These are phyloP conservation scores for Portevinia maculata DNA, from an alignment of 2,888 invertebrate genomes.

Conservation along the genomic window DNA sequence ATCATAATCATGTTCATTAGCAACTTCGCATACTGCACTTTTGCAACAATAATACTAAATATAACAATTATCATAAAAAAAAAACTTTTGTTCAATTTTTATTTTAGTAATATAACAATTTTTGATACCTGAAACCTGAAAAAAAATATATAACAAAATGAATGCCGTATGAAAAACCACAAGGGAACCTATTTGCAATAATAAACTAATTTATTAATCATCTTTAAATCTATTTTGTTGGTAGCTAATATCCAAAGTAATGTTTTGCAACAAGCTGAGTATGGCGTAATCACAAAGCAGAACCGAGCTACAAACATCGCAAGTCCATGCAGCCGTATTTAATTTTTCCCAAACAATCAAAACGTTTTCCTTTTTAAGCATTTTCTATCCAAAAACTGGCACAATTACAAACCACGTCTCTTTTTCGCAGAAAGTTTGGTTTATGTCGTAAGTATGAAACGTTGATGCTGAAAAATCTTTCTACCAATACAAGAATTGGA, in stretches of 20 bases:
- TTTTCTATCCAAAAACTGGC: slow-evolving; percentile 40
- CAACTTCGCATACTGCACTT: no score
- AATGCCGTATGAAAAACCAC: no score
- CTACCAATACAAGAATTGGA: not conserved
- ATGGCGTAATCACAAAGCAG: slow-evolving; percentile 19
- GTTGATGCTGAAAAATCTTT: not conserved
- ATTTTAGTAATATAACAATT: not conserved
- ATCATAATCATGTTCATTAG: no score
- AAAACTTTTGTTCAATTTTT: not conserved
- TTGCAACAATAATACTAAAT: not conserved
- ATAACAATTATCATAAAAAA: not conserved
- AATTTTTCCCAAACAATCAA: slow-evolving; percentile 42
- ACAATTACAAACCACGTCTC: slow-evolving; percentile 21
- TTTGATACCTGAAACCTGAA: slow-evolving; percentile 7
- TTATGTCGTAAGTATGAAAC: not conserved
- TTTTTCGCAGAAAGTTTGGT: slow-evolving; percentile 1
- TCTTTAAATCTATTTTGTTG: slow-evolving; percentile 17
- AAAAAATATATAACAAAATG: no score
- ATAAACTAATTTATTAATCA: slow-evolving; percentile 30
- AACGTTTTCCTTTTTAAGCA: slow-evolving; percentile 62
- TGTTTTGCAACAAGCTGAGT: not conserved
- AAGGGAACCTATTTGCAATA: slow-evolving; percentile 11
- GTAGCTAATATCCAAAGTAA: slow-evolving; percentile 24
- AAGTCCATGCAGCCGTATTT: slow-evolving; percentile 19
- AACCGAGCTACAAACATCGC: not conserved